phyloP scores from a whole-genome alignment of 2,888 invertebrate species.

The Athalia cordata region DNA sequence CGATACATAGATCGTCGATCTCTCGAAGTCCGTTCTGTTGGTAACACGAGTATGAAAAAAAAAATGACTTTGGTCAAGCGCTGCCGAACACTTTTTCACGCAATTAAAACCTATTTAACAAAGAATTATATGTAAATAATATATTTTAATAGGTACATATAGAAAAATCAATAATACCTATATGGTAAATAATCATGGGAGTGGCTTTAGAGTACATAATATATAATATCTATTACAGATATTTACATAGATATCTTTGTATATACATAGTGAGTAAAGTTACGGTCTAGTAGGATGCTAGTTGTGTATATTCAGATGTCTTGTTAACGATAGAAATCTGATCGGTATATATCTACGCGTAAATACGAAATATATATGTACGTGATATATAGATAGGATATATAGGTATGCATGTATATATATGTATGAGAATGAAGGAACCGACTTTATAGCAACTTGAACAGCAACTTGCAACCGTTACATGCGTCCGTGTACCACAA shows the following conservation, averaged over 20 bases:
- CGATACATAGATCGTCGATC: too few species aligned
- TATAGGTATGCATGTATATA: too few species aligned
- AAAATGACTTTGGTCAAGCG: too few species aligned
- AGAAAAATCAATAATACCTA: constrained; percentile 11
- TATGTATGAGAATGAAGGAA: too few species aligned
- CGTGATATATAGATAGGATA: constrained; percentile 43
- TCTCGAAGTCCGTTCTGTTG: too few species aligned
- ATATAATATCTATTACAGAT: neutral
- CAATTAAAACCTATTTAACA: too few species aligned
- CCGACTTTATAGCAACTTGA: too few species aligned
- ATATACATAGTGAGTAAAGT: constrained; percentile 26
- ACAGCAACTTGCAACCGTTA: too few species aligned
- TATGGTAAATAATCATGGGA: constrained; percentile 29
- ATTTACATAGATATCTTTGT: constrained; percentile 9
- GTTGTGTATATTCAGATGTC: constrained; percentile 49
- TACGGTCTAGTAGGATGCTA: constrained; percentile 31
- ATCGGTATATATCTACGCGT: constrained; percentile 51
- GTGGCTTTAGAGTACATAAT: constrained; percentile 6
- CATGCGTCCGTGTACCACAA: constrained; percentile 55
- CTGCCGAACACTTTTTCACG: too few species aligned
- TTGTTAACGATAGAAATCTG: constrained; percentile 72
- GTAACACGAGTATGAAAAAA: too few species aligned
- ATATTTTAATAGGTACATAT: neutral
- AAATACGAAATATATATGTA: neutral
- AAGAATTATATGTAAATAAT: neutral